Conservation (phyloP, 2,797 vertebrate species). For the Danio kyathit region DNA sequence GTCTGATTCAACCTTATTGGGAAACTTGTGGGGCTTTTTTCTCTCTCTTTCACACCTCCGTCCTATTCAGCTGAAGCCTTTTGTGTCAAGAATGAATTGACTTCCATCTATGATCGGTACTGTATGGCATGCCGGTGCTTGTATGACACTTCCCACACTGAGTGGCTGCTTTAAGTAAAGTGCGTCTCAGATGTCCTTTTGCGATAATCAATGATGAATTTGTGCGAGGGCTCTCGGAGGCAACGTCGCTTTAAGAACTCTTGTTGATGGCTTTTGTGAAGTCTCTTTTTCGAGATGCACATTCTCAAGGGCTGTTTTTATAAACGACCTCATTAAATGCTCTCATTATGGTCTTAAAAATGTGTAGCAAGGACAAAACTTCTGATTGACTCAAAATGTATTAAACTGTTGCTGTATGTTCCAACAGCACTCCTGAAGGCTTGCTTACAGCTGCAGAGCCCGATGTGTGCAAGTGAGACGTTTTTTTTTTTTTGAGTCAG, state of each 20-base stretch:
- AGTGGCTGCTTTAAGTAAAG: slow-evolving; percentile 24
- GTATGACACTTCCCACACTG: slow-evolving; percentile 29
- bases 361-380: not conserved
- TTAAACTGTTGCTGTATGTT: not conserved
- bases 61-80: slow-evolving; percentile 18
- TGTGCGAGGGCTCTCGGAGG: slow-evolving; percentile 10
- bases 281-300: not conserved
- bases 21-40: not conserved
- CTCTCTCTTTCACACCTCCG: not conserved
- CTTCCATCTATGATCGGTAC: not conserved
- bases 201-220: slow-evolving; percentile 18
- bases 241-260: slow-evolving; percentile 12
- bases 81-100: slow-evolving; percentile 29
- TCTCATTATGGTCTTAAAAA: not conserved
- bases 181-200: slow-evolving; percentile 3
- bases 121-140: slow-evolving; percentile 17
- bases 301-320: slow-evolving; percentile 23
- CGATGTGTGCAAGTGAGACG: not conserved
- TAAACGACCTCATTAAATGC: not conserved
- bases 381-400: not conserved
- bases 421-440: not conserved
- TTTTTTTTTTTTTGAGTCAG: not conserved
- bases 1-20: slow-evolving; percentile 26
- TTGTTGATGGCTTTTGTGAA: slow-evolving; percentile 2
- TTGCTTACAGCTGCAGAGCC: not conserved